Conservation (phyloP, 2,888 invertebrate genomes). For the Trichopoda pennipes region DNA sequence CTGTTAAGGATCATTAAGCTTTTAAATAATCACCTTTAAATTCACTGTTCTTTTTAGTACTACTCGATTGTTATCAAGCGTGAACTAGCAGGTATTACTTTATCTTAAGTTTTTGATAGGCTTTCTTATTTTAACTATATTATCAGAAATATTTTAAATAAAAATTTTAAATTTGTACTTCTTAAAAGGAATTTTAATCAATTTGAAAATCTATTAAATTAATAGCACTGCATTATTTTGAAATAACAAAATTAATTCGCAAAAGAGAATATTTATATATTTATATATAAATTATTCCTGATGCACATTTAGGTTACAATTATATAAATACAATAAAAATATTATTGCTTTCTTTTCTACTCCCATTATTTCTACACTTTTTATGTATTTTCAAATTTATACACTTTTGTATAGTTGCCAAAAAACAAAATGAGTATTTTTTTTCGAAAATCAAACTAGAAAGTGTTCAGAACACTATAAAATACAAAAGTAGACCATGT, state of each 20-base stretch:
- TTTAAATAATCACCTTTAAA: too few relatives aligned
- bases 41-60: too few relatives aligned
- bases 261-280: not conserved
- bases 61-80: too few relatives aligned
- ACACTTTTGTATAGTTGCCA: conserved; percentile 58
- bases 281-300: not conserved
- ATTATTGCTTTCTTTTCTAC: not conserved
- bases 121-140: too few relatives aligned
- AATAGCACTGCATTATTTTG: not conserved
- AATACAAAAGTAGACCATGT: not conserved
- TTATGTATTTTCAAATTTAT: conserved; percentile 49
- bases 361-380: conserved; percentile 9
- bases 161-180: too few relatives aligned
- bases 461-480: not conserved
- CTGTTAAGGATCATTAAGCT: too few relatives aligned
- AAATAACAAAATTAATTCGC: not conserved
- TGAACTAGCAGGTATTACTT: too few relatives aligned
- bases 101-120: too few relatives aligned
- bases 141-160: too few relatives aligned
- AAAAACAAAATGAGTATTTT: conserved; percentile 31
- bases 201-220: too few relatives aligned
- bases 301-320: not conserved
- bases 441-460: not conserved
- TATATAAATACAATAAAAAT: not conserved
- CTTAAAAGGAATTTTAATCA: too few relatives aligned